Percentiles rank a stretch among this genome's conserved stretches.
Conservation (phyloP, 2,888 invertebrate genomes). For the Unio pictorum region DNA sequence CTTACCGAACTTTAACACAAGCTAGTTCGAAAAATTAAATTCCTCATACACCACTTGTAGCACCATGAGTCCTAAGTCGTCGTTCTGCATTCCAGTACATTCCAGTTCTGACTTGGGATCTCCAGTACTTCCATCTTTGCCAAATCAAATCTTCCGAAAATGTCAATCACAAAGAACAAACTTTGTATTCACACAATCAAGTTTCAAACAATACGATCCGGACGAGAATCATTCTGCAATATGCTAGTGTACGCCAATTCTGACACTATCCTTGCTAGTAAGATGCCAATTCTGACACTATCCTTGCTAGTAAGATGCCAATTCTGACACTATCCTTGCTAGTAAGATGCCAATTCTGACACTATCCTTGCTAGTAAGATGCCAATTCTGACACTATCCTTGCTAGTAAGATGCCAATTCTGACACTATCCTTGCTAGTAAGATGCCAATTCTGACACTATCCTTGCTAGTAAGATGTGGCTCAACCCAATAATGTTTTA, state of each 20-base stretch:
- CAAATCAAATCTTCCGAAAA: background rate
- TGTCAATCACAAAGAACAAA: background rate
- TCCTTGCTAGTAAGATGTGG: background rate
- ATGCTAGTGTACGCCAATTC: conserved; percentile 4
- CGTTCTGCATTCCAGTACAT: background rate
- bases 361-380: background rate
- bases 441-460: conserved; percentile 10
- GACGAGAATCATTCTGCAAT: conserved; percentile 7
- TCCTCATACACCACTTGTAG: background rate
- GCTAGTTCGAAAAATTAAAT: background rate
- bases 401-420: conserved; percentile 3
- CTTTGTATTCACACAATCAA: conserved; percentile 6
- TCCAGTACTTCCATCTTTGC: background rate
- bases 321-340: conserved; percentile 6
- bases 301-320: too few species aligned
- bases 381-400: conserved; percentile 6
- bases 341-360: conserved; percentile 10
- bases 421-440: conserved; percentile 2
- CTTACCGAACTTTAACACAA: conserved; percentile 6
- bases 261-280: background rate
- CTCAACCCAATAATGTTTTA: conserved; percentile 1
- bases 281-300: conserved; percentile 6
- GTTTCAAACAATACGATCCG: conserved; percentile 12
- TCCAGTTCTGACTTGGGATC: too few species aligned
- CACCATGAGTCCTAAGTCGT: background rate